Conservation (phyloP, 2,797 vertebrate species). For the Trichosurus vulpecula region DNA sequence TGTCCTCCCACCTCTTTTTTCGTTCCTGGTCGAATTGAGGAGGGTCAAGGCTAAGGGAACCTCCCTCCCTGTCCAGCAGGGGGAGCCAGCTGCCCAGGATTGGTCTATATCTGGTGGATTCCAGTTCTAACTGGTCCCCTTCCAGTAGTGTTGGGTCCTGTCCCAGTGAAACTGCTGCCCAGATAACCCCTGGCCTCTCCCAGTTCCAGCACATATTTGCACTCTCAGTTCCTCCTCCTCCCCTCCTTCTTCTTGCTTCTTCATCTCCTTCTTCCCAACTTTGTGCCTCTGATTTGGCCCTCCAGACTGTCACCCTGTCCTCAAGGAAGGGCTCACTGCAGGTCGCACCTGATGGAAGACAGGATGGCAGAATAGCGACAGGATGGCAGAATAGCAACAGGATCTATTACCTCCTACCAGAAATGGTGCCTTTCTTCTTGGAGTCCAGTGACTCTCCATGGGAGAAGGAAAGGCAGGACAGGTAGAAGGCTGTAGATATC, state of each 20-base stretch:
- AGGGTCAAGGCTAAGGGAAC: neutral
- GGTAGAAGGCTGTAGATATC: neutral
- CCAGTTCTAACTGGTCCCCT: constrained; percentile 13
- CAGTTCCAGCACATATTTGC: constrained; percentile 47
- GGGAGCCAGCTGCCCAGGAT: constrained; percentile 52
- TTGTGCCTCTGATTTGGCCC: neutral
- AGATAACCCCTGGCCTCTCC: constrained; percentile 66
- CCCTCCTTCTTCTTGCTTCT: neutral
- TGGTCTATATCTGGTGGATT: neutral
- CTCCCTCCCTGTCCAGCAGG: constrained; percentile 39
- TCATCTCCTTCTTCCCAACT: neutral
- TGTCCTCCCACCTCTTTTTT: neutral
- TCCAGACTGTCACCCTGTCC: neutral
- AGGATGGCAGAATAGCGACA: neutral
- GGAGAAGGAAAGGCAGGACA: neutral
- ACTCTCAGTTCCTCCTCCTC: constrained; percentile 28
- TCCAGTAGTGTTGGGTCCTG: neutral
- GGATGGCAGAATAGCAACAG: neutral
- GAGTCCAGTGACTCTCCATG: neutral
- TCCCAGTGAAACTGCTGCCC: constrained; percentile 79
- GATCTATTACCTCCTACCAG: neutral
- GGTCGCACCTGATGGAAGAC: neutral
- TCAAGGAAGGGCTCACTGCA: neutral
- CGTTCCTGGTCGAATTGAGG: neutral
- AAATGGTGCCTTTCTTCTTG: neutral